Conservation (phyloP, 2,888 invertebrate genomes). For the Rotaria socialis region DNA sequence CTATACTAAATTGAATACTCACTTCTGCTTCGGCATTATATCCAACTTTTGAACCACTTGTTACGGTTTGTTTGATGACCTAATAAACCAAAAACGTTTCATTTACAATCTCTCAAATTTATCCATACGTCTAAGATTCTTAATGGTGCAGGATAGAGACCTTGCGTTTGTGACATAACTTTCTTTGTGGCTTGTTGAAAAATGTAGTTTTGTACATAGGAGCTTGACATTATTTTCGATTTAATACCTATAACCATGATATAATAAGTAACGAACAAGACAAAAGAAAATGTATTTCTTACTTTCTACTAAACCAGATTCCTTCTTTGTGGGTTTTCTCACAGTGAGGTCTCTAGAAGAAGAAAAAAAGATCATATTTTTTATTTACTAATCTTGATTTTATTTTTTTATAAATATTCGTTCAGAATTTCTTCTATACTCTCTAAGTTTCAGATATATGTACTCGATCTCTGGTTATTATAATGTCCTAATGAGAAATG, state of each 20-base stretch:
- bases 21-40: constrained; percentile 76
- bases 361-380: no score
- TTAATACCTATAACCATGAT: background rate
- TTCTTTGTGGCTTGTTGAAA: constrained; percentile 81
- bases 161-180: constrained; percentile 86
- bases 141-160: constrained; percentile 92
- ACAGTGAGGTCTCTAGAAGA: background rate
- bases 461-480: no score
- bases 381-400: no score
- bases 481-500: no score
- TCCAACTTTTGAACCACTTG: constrained; percentile 76
- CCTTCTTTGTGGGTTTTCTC: background rate
- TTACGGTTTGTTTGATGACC: constrained; percentile 73
- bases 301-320: background rate
- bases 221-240: constrained; percentile 65
- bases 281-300: background rate
- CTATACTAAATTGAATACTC: background rate
- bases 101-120: background rate
- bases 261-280: background rate
- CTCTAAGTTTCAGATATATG: no score
- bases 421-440: no score
- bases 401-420: no score
- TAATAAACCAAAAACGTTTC: constrained; percentile 42
- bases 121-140: constrained; percentile 65
- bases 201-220: constrained; percentile 69